Evolutionary conservation across 1,140 invertebrate genomes (phyloP).

Genomic region (Aleiodes sp.): DNA sequence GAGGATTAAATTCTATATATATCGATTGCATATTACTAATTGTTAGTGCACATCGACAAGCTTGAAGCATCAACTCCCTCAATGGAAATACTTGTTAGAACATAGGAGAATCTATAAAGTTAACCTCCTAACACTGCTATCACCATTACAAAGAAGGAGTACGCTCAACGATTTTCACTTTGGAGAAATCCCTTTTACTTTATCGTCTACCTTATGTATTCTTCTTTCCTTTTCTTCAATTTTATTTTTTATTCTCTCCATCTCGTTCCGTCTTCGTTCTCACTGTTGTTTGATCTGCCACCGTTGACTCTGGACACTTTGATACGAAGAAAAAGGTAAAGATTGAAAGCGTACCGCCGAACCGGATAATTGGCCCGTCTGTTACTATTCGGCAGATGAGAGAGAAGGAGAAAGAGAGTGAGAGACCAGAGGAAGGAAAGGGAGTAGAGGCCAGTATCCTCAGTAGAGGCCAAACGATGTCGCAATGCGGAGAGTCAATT

Average conservation of each 20-base stretch:
- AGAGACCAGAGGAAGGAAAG: neutral
- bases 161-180: neutral
- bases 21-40: no score
- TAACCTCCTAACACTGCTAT: neutral
- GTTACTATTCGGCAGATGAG: constrained; percentile 27
- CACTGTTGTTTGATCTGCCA: constrained; percentile 24
- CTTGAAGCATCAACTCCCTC: no score
- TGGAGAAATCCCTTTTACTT: neutral
- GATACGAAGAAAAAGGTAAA: constrained; percentile 30
- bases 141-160: neutral
- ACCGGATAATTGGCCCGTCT: constrained; percentile 36
- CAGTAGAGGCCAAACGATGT: constrained; percentile 24
- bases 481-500: constrained; percentile 27
- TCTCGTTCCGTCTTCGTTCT: neutral
- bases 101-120: no score
- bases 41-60: no score
- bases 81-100: no score
- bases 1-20: no score
- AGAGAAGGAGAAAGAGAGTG: constrained; percentile 5
- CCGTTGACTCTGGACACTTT: constrained; percentile 30
- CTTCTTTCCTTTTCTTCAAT: neutral
- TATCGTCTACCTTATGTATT: neutral
- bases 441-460: neutral
- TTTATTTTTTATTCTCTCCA: neutral
- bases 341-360: constrained; percentile 32